Conservation (phyloP, 2,888 invertebrate genomes). For the Megamerina dolium region DNA sequence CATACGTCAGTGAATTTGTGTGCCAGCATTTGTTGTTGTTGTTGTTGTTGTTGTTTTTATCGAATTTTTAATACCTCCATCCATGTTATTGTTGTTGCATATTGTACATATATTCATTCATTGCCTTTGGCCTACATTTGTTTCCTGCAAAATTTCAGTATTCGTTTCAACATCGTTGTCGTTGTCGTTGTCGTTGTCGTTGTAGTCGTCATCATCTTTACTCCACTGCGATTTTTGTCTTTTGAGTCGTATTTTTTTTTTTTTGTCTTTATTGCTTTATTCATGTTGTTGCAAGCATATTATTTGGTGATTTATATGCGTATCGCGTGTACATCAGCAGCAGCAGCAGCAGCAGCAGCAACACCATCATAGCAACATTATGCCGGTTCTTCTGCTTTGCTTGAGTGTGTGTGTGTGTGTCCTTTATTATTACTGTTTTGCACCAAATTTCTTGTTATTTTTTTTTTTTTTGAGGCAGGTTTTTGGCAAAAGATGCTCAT, state of each 20-base stretch:
- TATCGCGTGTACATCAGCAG: neutral
- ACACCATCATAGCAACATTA: too few species aligned
- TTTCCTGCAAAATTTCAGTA: neutral
- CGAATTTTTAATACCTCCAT: neutral
- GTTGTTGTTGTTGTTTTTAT: neutral
- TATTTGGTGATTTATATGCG: neutral
- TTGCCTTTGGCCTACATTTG: neutral
- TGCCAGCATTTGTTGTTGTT: neutral
- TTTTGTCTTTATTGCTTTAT: neutral
- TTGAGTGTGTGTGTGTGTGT: neutral
- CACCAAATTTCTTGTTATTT: neutral
- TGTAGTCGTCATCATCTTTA: neutral
- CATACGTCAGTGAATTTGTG: too few species aligned
- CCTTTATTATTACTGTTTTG: neutral
- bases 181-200: neutral
- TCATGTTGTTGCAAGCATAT: too few species aligned
- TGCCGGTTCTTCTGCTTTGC: neutral
- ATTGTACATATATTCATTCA: neutral
- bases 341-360: too few species aligned
- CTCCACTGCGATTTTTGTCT: neutral
- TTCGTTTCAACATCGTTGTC: neutral
- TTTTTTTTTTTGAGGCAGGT: neutral
- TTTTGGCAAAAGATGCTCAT: too few species aligned
- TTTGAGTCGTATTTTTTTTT: neutral
- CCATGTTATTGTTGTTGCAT: neutral